These are phyloP conservation scores for Venturia canescens DNA, from an alignment of 1,140 invertebrate genomes.

Conservation along the genomic window DNA sequence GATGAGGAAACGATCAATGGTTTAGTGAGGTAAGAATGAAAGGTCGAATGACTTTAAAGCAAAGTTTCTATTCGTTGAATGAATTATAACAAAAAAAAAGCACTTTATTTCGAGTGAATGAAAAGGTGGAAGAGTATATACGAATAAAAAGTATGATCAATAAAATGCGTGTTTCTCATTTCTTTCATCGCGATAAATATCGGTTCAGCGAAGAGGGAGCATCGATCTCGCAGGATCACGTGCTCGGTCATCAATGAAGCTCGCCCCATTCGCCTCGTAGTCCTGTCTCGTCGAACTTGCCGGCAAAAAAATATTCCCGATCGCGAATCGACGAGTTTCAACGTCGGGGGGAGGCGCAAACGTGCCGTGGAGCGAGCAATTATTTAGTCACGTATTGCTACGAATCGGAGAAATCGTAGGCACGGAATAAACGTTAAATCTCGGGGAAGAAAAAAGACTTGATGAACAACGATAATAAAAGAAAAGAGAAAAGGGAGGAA, in stretches of 20 bases:
- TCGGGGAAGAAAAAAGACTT: not conserved
- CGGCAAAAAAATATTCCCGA: not conserved
- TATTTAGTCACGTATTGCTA: constrained; percentile 21
- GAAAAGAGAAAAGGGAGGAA: not conserved
- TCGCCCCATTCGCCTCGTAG: constrained; percentile 33
- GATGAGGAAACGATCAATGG: too few relatives aligned
- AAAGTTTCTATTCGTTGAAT: too few relatives aligned
- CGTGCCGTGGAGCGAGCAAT: not conserved
- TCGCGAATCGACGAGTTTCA: not conserved
- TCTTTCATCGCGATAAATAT: not conserved
- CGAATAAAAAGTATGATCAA: too few relatives aligned
- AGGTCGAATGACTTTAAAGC: too few relatives aligned
- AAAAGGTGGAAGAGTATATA: not conserved
- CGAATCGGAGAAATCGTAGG: constrained; percentile 34
- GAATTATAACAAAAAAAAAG: constrained; percentile 46
- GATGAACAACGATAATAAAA: not conserved
- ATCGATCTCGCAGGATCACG: constrained; percentile 20
- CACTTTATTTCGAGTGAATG: too few relatives aligned
- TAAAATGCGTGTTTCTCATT: not conserved
- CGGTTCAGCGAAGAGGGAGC: not conserved
- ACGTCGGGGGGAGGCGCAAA: too few relatives aligned
- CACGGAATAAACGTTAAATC: not conserved
- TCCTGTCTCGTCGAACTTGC: not conserved
- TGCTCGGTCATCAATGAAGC: constrained; percentile 35
- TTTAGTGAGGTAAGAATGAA: too few relatives aligned